Evolutionary conservation across 2,113 vertebrate genomes (phyloP), one percentile per base, ranked within the genome.

Genomic region (Australoheros scitulus): DNA sequence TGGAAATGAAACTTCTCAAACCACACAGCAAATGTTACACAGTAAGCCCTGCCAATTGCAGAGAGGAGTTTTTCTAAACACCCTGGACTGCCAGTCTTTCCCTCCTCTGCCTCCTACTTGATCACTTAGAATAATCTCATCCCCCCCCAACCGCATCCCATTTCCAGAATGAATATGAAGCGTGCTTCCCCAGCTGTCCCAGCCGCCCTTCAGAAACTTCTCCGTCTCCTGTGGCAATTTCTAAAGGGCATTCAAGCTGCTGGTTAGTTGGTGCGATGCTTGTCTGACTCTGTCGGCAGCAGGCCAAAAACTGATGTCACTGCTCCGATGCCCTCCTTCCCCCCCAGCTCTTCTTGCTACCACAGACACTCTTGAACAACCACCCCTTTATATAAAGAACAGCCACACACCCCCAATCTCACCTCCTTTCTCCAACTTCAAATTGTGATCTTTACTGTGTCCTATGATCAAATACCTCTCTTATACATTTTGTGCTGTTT

Each of bases 81-180:
- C 77, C 61, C 60, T 78, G 84, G 83, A 65, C 88, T 92, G 90
- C 88, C 92, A 92, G 88, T 87, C 79, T 87, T 79, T 74, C 68
- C 85, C 77, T 86, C 89, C 82, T 82, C 85, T 80, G 43, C 92
- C 85, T 92, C 90, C 89, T 90, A 88, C 86, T 91, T 70, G 15
- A 88, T 91, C 92, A 88, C 86, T 93, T 87, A 87, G 85, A 91
- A 93, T 92, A 92, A 92, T 94, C 89, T 91, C 76, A 90, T 79
- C 61, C 79, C 75, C 38, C 43, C 34, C 50, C 68, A 70, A 78
- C 64, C 60, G 7, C 81, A 89, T 91, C 85, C 86, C 90, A 88
- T 91, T 92, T 91, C 80, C 76, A 88, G 79, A 90, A 86, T 91
- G 88, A 91, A 90, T 82, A 88, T 82, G 20, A 88, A 59, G 61